Conservation (phyloP, 2,113 vertebrate species). For the Murina feae region DNA sequence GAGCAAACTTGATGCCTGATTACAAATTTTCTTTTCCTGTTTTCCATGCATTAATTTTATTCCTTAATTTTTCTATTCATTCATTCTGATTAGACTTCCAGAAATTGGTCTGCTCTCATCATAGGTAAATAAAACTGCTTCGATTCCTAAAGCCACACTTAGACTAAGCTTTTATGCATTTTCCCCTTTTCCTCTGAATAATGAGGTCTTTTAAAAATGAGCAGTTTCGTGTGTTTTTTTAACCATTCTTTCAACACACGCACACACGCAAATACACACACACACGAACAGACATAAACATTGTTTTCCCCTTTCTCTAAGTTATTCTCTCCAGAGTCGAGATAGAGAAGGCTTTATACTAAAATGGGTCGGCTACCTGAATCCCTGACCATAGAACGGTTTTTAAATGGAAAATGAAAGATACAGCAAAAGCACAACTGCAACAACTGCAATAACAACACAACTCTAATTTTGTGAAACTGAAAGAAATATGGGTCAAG, state of each 20-base stretch:
- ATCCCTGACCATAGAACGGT: not conserved
- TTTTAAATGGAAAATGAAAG: not conserved
- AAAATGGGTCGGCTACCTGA: not conserved
- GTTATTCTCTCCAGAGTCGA: not conserved
- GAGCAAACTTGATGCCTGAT: constrained; percentile 48
- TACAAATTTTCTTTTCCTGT: constrained; percentile 45
- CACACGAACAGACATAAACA: not conserved
- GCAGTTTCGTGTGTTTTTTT: not conserved
- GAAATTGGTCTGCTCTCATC: constrained; percentile 41
- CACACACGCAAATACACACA: not conserved
- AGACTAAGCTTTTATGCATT: constrained; percentile 11
- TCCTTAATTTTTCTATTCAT: constrained; percentile 67
- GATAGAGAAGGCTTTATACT: not conserved
- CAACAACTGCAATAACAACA: not conserved
- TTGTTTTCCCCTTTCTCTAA: not conserved
- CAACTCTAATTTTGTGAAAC: not conserved
- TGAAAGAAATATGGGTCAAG: not conserved
- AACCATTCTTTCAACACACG: not conserved
- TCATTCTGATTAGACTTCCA: constrained; percentile 72
- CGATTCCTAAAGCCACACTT: not conserved
- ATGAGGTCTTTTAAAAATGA: constrained; percentile 12
- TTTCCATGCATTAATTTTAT: constrained; percentile 55
- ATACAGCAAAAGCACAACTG: not conserved
- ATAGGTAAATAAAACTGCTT: constrained; percentile 38
- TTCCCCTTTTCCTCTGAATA: constrained; percentile 20